These are phyloP conservation scores for Lithodes maja DNA, from an alignment of 2,888 invertebrate species.

Conservation along the genomic window DNA sequence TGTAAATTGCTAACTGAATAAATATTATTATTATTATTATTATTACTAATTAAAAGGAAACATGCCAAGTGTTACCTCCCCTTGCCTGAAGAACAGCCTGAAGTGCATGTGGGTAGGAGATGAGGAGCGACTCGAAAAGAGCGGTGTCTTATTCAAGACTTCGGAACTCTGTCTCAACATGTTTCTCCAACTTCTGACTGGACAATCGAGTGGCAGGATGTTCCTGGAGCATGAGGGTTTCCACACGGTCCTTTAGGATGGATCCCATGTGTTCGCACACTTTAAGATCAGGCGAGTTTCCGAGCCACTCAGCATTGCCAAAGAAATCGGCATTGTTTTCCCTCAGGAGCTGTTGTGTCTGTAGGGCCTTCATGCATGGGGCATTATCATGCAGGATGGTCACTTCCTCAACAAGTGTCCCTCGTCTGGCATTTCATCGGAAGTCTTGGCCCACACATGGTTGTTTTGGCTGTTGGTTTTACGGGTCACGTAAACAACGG, in stretches of 20 bases:
- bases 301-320: not conserved
- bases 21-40: no score
- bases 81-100: no score
- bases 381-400: not conserved
- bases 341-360: not conserved
- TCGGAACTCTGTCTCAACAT: not conserved
- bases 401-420: not conserved
- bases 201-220: not conserved
- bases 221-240: not conserved
- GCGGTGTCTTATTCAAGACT: not conserved
- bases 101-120: not conserved
- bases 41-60: no score
- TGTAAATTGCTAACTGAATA: no score
- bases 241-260: no score
- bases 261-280: no score
- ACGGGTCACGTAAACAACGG: not conserved
- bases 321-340: not conserved
- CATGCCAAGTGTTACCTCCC: no score
- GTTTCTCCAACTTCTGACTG: not conserved
- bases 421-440: not conserved
- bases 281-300: no score
- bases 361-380: constrained; percentile 4
- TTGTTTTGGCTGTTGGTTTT: not conserved
- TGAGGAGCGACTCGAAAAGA: no score
- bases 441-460: not conserved